A percentile compares a stretch with the other conserved stretches of the same genome.
These are phyloP conservation scores for Mustela nigripes DNA, from an alignment of 2,113 vertebrate genomes.

Conservation along the genomic window DNA sequence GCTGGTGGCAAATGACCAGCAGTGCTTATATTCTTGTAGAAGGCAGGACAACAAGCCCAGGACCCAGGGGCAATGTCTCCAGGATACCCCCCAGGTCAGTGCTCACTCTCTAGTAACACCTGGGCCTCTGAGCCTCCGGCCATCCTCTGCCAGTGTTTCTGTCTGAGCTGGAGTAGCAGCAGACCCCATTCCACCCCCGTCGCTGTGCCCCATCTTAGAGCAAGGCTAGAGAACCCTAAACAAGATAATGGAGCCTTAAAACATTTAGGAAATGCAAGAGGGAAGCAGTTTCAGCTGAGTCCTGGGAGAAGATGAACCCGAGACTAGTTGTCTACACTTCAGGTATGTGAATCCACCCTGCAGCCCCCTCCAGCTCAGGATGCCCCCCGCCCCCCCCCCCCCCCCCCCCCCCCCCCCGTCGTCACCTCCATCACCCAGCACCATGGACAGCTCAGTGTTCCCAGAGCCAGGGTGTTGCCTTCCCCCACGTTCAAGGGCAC, in stretches of 20 bases:
- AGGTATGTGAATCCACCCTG: rapidly evolving
- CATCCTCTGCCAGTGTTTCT: rapidly evolving
- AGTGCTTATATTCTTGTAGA: rapidly evolving
- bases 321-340: background rate
- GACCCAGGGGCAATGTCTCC: background rate
- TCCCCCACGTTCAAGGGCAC: rapidly evolving
- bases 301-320: background rate
- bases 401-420: rapidly evolving
- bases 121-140: background rate
- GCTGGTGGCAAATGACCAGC: background rate
- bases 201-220: background rate
- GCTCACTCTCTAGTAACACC: background rate
- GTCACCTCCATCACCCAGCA: background rate
- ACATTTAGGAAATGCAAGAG: too few relatives aligned
- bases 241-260: background rate
- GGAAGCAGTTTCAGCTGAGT: background rate
- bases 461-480: too few relatives aligned
- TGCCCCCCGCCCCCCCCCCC: too few relatives aligned
- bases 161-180: too few relatives aligned
- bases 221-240: background rate
- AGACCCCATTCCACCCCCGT: too few relatives aligned
- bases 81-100: background rate
- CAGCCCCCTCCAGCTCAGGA: background rate
- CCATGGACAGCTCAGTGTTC: background rate
- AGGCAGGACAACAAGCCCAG: background rate